A percentile compares a stretch with the other conserved stretches of the same genome.
Conservation (phyloP, 2,113 vertebrate species). For the Apistogramma diplotaenia region DNA sequence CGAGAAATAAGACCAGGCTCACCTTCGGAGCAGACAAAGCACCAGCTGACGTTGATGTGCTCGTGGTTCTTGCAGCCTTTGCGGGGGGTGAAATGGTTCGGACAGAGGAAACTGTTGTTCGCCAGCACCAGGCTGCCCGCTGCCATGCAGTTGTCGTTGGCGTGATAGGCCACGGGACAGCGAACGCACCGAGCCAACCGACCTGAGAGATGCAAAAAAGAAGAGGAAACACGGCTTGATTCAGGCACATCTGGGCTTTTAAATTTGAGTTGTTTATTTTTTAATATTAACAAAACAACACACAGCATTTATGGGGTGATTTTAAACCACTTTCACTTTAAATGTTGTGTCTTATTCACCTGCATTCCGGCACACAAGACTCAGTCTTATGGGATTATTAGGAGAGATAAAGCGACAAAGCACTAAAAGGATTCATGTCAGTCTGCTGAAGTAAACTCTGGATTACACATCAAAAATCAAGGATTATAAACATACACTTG, state of each 20-base stretch:
- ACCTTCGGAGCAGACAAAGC: conserved; percentile 99
- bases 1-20: conserved; percentile 22
- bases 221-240: not conserved
- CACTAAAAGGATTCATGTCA: not conserved
- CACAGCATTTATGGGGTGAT: not conserved
- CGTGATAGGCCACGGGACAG: conserved; percentile 97
- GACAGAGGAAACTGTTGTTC: conserved; percentile 97
- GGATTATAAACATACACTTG: not conserved
- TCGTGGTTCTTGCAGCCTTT: conserved; percentile 96
- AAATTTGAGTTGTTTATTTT: not conserved
- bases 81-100: conserved; percentile 94
- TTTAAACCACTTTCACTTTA: not conserved
- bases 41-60: conserved; percentile 99
- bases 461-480: not conserved
- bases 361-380: not conserved
- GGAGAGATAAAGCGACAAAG: not conserved
- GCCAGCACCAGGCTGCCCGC: conserved; percentile 93
- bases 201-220: conserved; percentile 70
- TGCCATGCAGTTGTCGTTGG: conserved; percentile 95
- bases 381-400: not conserved
- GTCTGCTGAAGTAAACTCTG: not conserved
- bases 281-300: not conserved
- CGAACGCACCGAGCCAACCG: conserved; percentile 96
- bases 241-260: not conserved
- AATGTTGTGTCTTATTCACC: not conserved